A percentile compares a stretch with the other conserved stretches of the same genome.
Evolutionary conservation across 2,797 vertebrate species (phyloP).

Genomic region (Pseudochromis fuscus): DNA sequence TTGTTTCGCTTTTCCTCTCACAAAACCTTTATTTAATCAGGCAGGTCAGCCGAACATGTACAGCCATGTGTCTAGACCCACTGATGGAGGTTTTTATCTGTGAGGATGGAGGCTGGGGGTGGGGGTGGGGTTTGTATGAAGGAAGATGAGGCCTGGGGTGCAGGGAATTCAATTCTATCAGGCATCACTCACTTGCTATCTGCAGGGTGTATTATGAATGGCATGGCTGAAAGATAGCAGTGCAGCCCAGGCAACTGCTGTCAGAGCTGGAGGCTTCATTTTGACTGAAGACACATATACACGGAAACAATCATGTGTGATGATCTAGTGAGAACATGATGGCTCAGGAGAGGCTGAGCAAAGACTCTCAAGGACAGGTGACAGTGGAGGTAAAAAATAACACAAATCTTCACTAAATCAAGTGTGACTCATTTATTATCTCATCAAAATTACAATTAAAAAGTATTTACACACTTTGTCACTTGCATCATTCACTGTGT

Average conservation of each 20-base stretch:
- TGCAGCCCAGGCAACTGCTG: constrained; percentile 3
- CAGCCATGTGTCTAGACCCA: constrained; percentile 45
- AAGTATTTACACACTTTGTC: too few species aligned
- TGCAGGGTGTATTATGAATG: constrained; percentile 44
- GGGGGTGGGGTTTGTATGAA: constrained; percentile 6
- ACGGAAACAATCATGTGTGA: constrained; percentile 21
- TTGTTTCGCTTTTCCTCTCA: constrained; percentile 20
- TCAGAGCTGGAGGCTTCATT: constrained; percentile 27
- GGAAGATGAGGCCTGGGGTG: constrained; percentile 46
- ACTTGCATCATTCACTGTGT: not conserved
- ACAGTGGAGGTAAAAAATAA: too few species aligned
- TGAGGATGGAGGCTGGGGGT: not conserved
- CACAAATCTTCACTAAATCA: not conserved
- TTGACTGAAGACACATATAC: constrained; percentile 20
- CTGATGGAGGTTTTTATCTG: constrained; percentile 50
- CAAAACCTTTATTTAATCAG: constrained; percentile 69
- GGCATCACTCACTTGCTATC: constrained; percentile 47
- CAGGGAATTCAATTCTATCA: constrained; percentile 64
- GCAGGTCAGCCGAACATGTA: constrained; percentile 55
- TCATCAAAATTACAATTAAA: not conserved
- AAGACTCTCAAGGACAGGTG: not conserved
- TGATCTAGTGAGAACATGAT: constrained; percentile 5
- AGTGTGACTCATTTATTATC: too few species aligned
- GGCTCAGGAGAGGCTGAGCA: not conserved
- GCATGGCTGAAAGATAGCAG: constrained; percentile 34